Conservation (phyloP, 92 coral and sea anemone species). For the Diadumene lineata region DNA sequence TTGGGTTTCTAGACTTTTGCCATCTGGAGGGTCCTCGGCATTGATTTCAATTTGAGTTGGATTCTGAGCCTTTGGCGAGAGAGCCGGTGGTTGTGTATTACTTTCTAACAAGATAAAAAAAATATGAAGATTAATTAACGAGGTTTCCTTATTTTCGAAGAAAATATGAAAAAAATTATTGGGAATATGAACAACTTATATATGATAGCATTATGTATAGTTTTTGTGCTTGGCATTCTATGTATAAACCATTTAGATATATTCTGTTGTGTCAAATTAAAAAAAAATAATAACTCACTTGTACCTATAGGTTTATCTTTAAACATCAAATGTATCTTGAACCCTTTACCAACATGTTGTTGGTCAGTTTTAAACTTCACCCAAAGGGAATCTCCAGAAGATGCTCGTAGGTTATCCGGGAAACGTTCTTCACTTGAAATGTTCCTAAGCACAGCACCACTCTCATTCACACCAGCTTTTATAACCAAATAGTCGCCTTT, state of each 20-base stretch:
- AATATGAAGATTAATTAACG: too few species aligned
- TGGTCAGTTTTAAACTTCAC: slow-evolving; percentile 7
- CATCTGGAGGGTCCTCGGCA: background rate
- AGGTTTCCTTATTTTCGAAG: too few species aligned
- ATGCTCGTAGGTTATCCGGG: background rate
- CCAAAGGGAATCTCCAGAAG: background rate
- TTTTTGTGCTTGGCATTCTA: background rate
- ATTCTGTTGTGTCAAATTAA: too few species aligned
- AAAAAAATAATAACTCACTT: too few species aligned
- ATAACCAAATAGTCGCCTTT: slow-evolving; percentile 15
- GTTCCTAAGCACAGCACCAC: background rate
- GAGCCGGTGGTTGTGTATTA: too few species aligned
- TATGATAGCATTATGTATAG: too few species aligned
- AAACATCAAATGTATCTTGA: background rate
- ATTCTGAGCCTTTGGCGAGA: background rate
- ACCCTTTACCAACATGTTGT: background rate
- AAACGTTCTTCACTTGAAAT: background rate
- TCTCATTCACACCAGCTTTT: background rate
- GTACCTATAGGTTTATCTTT: background rate
- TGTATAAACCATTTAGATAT: too few species aligned
- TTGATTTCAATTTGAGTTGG: too few species aligned
- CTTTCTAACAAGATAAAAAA: too few species aligned
- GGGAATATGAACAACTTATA: too few species aligned
- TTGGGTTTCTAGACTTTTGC: too few species aligned
- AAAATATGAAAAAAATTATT: too few species aligned